phyloP scores from a whole-genome alignment of 2,797 vertebrate species.

The Falco columbarius region DNA sequence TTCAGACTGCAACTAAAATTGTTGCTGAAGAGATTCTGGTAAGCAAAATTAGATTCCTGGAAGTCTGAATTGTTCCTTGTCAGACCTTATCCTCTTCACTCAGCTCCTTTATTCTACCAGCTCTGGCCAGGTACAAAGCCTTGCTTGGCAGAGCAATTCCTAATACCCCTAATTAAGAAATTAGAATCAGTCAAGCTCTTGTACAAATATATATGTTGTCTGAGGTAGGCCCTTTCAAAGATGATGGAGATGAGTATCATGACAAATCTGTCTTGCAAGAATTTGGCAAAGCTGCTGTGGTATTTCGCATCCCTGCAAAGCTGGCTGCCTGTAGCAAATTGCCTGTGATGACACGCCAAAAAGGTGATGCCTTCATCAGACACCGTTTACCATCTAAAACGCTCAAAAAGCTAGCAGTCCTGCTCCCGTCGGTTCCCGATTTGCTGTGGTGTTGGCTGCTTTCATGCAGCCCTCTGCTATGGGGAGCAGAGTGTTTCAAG shows the following conservation, averaged over 20 bases:
- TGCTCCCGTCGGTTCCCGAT: accelerated
- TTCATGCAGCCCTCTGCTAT: not conserved
- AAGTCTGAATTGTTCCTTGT: conserved; percentile 25
- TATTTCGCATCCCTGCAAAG: not conserved
- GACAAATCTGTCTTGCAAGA: not conserved
- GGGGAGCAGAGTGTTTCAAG: not conserved
- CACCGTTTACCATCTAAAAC: not conserved
- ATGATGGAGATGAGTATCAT: not conserved
- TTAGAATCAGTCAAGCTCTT: not conserved
- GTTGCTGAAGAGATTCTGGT: conserved; percentile 1
- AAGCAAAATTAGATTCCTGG: conserved; percentile 40
- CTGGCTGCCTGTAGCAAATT: conserved; percentile 14
- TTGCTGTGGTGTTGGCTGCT: not conserved
- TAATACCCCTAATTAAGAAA: not conserved
- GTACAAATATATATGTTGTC: not conserved
- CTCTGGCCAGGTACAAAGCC: not conserved
- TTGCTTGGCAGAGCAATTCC: not conserved
- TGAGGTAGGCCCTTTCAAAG: not conserved
- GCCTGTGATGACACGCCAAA: conserved; percentile 14
- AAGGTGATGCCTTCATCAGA: conserved; percentile 35
- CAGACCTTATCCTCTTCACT: not conserved
- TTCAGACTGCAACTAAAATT: not conserved
- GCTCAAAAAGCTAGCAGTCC: not conserved
- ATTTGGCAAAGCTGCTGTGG: not conserved
- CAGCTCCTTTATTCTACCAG: not conserved